These are phyloP conservation scores for Drosophila nannoptera DNA, from an alignment of 1,140 invertebrate genomes.

Conservation along the genomic window DNA sequence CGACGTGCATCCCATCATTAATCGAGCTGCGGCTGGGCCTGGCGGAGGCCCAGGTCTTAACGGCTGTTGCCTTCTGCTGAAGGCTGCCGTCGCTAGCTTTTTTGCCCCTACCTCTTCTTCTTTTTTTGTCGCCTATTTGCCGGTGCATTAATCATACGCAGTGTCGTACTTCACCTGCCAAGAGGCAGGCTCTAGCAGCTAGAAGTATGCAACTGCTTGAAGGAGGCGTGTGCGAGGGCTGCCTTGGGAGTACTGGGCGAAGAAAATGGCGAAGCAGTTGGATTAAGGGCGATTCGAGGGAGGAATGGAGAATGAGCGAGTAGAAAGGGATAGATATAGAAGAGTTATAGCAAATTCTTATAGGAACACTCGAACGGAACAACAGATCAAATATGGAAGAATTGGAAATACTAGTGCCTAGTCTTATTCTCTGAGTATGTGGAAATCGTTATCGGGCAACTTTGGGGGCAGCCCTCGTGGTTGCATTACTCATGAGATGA, in stretches of 20 bases:
- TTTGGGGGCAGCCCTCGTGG: no score
- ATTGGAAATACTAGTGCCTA: no score
- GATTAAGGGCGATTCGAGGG: no score
- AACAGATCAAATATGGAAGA: no score
- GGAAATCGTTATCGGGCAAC: no score
- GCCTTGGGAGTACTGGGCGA: background rate
- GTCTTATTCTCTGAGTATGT: no score
- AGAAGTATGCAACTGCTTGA: background rate
- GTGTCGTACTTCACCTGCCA: slow-evolving; percentile 10
- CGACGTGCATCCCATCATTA: slow-evolving; percentile 42
- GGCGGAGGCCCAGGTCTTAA: slow-evolving; percentile 9
- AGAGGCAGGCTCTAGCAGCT: background rate
- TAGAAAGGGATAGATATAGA: no score
- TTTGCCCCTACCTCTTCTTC: background rate
- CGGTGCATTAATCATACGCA: slow-evolving; percentile 60
- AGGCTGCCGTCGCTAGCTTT: slow-evolving; percentile 5
- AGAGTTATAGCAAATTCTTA: no score
- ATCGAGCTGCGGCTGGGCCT: slow-evolving; percentile 27
- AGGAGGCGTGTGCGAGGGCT: background rate
- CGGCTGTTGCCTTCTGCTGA: slow-evolving; percentile 18
- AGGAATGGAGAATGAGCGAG: no score
- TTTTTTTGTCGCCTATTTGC: slow-evolving; percentile 7
- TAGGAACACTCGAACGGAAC: no score
- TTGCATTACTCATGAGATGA: no score
- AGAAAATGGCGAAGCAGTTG: no score